Conservation (phyloP, 2,888 invertebrate genomes). For the Mythimna albipuncta region DNA sequence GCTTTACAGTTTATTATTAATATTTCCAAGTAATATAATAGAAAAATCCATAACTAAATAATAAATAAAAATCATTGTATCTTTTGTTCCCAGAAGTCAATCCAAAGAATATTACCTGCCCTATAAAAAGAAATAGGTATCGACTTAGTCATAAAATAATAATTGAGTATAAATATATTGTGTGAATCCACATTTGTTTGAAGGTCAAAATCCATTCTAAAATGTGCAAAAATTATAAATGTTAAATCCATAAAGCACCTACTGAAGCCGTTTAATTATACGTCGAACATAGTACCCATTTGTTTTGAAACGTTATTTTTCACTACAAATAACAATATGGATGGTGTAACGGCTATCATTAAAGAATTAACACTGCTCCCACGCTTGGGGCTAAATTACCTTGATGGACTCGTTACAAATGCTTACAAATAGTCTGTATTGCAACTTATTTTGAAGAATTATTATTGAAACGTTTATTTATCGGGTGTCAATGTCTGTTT, state of each 20-base stretch:
- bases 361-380: conserved; percentile 67
- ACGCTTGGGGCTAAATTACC: conserved; percentile 58
- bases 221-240: conserved; percentile 19
- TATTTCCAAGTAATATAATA: not conserved
- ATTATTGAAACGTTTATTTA: conserved; percentile 16
- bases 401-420: conserved; percentile 45
- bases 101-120: not conserved
- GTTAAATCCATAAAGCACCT: conserved; percentile 27
- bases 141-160: conserved; percentile 18
- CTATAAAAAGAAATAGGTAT: conserved; percentile 20
- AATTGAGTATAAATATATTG: conserved; percentile 8
- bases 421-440: conserved; percentile 28
- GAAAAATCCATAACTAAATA: not conserved
- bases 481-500: conserved; percentile 1
- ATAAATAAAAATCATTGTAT: not conserved
- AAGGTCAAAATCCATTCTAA: conserved; percentile 26
- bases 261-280: conserved; percentile 44
- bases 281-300: conserved; percentile 8
- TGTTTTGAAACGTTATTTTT: conserved; percentile 57
- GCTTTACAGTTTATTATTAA: not conserved
- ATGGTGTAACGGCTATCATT: conserved; percentile 68
- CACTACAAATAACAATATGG: conserved; percentile 62
- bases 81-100: not conserved
- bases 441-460: conserved; percentile 24
- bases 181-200: conserved; percentile 7